phyloP scores from a whole-genome alignment of 2,113 vertebrate species.

The Phyllopteryx taeniolatus region DNA sequence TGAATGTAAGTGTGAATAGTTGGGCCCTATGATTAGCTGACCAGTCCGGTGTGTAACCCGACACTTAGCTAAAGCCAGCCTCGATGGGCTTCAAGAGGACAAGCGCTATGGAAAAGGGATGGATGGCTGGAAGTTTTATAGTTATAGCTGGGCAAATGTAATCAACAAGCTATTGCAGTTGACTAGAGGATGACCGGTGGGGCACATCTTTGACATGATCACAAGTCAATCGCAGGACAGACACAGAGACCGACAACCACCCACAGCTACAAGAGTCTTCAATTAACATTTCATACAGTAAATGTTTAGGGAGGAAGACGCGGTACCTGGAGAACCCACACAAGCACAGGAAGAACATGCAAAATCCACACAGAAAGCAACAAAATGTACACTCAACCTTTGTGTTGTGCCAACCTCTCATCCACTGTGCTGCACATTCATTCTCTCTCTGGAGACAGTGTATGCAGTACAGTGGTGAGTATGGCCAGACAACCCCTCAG shows the following conservation, averaged over 20 bases:
- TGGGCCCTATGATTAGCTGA: too few relatives aligned
- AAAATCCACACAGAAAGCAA: neutral
- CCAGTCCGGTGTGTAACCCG: too few relatives aligned
- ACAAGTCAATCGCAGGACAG: neutral
- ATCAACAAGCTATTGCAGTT: too few relatives aligned
- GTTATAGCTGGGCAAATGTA: too few relatives aligned
- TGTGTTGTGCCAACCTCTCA: neutral
- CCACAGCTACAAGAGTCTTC: neutral
- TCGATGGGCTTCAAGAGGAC: too few relatives aligned
- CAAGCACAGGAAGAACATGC: neutral
- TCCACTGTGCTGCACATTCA: neutral
- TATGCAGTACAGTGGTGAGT: slow-evolving; percentile 74
- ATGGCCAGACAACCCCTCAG: slow-evolving; percentile 73
- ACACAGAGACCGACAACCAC: neutral
- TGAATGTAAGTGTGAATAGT: too few relatives aligned
- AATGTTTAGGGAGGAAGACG: neutral
- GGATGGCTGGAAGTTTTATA: too few relatives aligned
- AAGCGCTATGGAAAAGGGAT: too few relatives aligned
- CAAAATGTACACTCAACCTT: neutral
- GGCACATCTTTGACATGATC: neutral
- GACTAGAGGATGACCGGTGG: too few relatives aligned
- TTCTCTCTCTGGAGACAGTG: slow-evolving; percentile 38
- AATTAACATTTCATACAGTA: neutral
- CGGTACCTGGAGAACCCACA: neutral
- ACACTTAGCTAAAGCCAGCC: too few relatives aligned